phyloP scores from a whole-genome alignment of 2,888 invertebrate species.

The Phlogophora meticulosa region DNA sequence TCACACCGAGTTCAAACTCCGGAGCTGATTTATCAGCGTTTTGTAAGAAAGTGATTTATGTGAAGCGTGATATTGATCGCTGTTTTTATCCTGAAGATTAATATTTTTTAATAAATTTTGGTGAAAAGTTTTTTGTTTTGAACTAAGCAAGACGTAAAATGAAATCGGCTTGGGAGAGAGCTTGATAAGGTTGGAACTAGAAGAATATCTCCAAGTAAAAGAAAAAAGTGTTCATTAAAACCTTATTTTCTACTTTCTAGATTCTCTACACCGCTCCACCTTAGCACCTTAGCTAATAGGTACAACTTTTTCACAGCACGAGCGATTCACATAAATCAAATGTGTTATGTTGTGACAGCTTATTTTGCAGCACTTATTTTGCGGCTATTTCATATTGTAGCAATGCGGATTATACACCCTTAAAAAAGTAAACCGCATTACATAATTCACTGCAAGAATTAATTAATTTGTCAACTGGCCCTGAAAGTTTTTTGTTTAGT shows the following conservation, averaged over 20 bases:
- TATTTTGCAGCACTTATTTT: slow-evolving; percentile 52
- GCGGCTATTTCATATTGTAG: slow-evolving; percentile 50
- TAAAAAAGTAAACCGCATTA: slow-evolving; percentile 40
- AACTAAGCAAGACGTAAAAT: background rate
- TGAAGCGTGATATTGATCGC: slow-evolving; percentile 31
- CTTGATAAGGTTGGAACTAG: background rate
- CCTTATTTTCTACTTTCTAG: slow-evolving; percentile 39
- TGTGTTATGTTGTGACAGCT: slow-evolving; percentile 56
- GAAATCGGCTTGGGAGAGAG: slow-evolving; percentile 18
- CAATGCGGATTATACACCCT: slow-evolving; percentile 47
- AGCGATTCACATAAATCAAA: slow-evolving; percentile 55
- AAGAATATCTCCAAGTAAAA: background rate
- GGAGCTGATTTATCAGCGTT: slow-evolving; percentile 42
- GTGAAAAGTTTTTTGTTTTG: slow-evolving; percentile 1
- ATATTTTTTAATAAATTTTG: slow-evolving; percentile 20
- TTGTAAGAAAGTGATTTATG: slow-evolving; percentile 48
- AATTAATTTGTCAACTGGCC: slow-evolving; percentile 39
- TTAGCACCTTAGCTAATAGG: slow-evolving; percentile 17
- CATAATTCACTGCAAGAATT: slow-evolving; percentile 26
- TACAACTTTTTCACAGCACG: slow-evolving; percentile 37
- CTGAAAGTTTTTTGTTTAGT: slow-evolving; percentile 31
- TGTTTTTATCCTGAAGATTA: slow-evolving; percentile 34
- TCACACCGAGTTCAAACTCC: slow-evolving; percentile 54
- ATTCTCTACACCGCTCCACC: slow-evolving; percentile 24
- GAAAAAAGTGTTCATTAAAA: slow-evolving; percentile 11